Percentiles rank a stretch among this genome's conserved stretches.
These are phyloP conservation scores for Stegodyphus mimosarum DNA, from an alignment of 1,140 invertebrate species.

Conservation along the genomic window DNA sequence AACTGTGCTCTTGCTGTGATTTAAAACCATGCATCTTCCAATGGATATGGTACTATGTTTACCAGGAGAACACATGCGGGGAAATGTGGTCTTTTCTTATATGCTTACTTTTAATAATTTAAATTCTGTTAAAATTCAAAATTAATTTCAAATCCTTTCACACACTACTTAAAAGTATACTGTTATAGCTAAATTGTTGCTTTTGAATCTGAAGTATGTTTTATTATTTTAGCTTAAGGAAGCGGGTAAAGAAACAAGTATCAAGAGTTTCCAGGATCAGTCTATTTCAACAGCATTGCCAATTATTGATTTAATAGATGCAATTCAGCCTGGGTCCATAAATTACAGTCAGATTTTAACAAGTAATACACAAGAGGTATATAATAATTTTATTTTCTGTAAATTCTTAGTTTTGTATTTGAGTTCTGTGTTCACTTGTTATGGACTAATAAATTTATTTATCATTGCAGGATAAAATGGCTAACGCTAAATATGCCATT, in stretches of 20 bases:
- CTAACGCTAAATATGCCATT: slow-evolving; percentile 98
- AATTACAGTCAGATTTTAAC: slow-evolving; percentile 92
- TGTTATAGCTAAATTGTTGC: too few relatives aligned
- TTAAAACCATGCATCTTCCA: too few relatives aligned
- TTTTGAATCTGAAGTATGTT: too few relatives aligned
- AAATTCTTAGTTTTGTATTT: not conserved
- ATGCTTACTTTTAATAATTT: too few relatives aligned
- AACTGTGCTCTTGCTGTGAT: too few relatives aligned
- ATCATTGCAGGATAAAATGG: slow-evolving; percentile 83
- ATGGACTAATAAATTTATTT: not conserved
- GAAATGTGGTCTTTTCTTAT: too few relatives aligned
- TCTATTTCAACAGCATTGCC: slow-evolving; percentile 85
- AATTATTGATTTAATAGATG: slow-evolving; percentile 94
- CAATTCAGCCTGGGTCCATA: slow-evolving; percentile 94
- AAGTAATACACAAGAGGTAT: slow-evolving; percentile 82
- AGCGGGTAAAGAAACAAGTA: slow-evolving; percentile 81
- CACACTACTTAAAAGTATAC: too few relatives aligned
- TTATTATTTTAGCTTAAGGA: slow-evolving; percentile 68
- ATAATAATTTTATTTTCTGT: slow-evolving; percentile 43
- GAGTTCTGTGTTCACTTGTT: too few relatives aligned
- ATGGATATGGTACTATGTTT: too few relatives aligned
- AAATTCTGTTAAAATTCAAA: too few relatives aligned
- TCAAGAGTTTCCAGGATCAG: slow-evolving; percentile 88
- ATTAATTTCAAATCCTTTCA: too few relatives aligned
- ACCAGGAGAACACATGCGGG: too few relatives aligned